Base-by-base conservation (phyloP, 2,113 vertebrate species). In the Grammomys dolichurus region DNA sequence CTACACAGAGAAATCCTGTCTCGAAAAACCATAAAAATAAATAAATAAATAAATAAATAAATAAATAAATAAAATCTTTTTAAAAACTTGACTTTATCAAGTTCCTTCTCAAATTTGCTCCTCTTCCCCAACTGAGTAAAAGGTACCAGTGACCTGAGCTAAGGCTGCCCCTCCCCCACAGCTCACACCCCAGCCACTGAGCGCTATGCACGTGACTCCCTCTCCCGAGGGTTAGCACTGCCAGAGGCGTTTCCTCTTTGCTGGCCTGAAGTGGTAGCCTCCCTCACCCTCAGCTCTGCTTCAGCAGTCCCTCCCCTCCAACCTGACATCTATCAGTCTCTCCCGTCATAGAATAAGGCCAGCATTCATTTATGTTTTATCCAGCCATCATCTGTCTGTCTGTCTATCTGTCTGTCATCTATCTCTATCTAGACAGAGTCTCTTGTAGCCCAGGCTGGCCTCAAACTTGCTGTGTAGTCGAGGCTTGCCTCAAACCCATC, bases 21-120 rank as follows among this genome's bases (percentile, higher is more conserved):
- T 40, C 40, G 40, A 40, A 40, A 40, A 40, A 40, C 40, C 40
- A 40, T 40, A 40, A 40, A 40, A 40, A 40, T 40, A 40, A 40
- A 40, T 40, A 40, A 40, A 40, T 40, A 40, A 40, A 40, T 40
- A 40, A 40, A 33, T 31, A 67, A 28, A 67, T 12, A 67, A 13
- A 67, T 5, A 67, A 31, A 33, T 67, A 70, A 70, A 70, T 7
- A 70, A 70, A n/a, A n/a, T 70, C 65, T 63, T 63, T 63, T 31
- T 14, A 31, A 70, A 73, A 84, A 60, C 94, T 31, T 28, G 51
- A 75, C 5, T 63, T 69, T 4, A 17, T 31, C n/a, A 1, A 54
- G 54, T 91, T 31, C 36, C 82, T 95, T 75, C 43, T 67, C 48
- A 94, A 89, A 54, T 56, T 36, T 89, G 24, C 48, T 89, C 31